Percentiles rank a stretch among this genome's conserved stretches.
Conservation (phyloP, 2,113 vertebrate species). For the Illadopsis cleaveri region DNA sequence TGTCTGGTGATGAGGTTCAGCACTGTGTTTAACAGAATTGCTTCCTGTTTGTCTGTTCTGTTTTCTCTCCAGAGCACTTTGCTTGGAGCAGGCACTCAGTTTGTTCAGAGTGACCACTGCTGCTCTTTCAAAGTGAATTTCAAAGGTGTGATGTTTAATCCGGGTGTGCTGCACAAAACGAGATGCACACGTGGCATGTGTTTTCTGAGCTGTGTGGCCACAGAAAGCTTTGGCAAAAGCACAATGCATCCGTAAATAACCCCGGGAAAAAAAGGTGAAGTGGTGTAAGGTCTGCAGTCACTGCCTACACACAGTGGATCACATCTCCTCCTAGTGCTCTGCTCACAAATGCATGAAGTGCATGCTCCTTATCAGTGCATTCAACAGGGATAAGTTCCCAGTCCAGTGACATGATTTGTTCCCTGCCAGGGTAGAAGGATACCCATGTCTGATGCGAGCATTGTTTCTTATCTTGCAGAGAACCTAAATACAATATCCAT, state of each 20-base stretch:
- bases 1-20: neutral
- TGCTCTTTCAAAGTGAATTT: slow-evolving; percentile 57
- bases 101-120: slow-evolving; percentile 59
- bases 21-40: slow-evolving; percentile 25
- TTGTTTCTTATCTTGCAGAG: neutral
- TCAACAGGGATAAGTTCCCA: neutral
- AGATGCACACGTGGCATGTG: neutral
- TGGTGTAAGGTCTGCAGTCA: neutral
- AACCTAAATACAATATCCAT: neutral
- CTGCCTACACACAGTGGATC: neutral
- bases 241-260: neutral
- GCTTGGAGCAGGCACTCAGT: slow-evolving; percentile 59
- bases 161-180: neutral
- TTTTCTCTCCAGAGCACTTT: slow-evolving; percentile 58
- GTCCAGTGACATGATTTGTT: neutral
- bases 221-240: neutral
- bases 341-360: slow-evolving; percentile 58
- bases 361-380: slow-evolving; percentile 6
- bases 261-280: neutral
- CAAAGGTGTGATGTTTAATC: slow-evolving; percentile 49
- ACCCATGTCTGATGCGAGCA: neutral
- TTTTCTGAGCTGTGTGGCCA: neutral
- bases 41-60: slow-evolving; percentile 35
- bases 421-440: neutral
- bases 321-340: neutral